Percentiles rank a stretch among this genome's conserved stretches.
phyloP scores from a whole-genome alignment of 2,888 invertebrate genomes.

The Sericinus montela region DNA sequence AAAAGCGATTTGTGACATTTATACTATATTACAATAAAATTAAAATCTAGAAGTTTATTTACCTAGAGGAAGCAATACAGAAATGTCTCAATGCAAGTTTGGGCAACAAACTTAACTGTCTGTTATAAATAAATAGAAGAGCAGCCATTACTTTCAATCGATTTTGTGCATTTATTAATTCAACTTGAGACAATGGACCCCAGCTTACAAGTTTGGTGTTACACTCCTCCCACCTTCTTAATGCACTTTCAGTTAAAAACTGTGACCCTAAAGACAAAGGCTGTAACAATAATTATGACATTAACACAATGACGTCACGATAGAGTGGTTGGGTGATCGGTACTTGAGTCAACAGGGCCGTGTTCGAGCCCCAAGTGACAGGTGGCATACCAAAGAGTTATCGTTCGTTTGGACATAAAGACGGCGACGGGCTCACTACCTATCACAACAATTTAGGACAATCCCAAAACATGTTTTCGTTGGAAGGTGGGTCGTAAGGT shows the following conservation, averaged over 20 bases:
- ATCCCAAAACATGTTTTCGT: too few relatives aligned
- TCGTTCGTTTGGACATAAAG: too few relatives aligned
- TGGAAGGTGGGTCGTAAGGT: too few relatives aligned
- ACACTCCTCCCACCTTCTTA: slow-evolving; percentile 92
- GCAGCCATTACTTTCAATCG: slow-evolving; percentile 93
- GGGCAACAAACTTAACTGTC: slow-evolving; percentile 88
- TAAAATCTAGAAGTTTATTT: slow-evolving; percentile 25
- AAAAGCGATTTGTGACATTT: too few relatives aligned
- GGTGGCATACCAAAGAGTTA: too few relatives aligned
- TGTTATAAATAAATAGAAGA: slow-evolving; percentile 92
- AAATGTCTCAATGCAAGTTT: slow-evolving; percentile 89
- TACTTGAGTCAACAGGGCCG: too few relatives aligned
- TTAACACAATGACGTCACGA: too few relatives aligned
- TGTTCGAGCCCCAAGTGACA: too few relatives aligned
- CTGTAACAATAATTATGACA: slow-evolving; percentile 56
- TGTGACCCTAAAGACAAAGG: slow-evolving; percentile 87
- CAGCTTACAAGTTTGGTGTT: slow-evolving; percentile 92
- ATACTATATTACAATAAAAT: not conserved
- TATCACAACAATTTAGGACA: too few relatives aligned
- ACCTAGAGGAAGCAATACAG: slow-evolving; percentile 90
- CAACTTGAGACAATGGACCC: slow-evolving; percentile 94
- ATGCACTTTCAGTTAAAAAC: slow-evolving; percentile 90
- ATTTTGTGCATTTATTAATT: slow-evolving; percentile 94
- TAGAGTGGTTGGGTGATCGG: too few relatives aligned
- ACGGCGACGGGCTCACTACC: too few relatives aligned